Percentiles rank a stretch among this genome's conserved stretches.
phyloP scores from a whole-genome alignment of 2,888 invertebrate species.

The Hermaeophaga mercurialis region DNA sequence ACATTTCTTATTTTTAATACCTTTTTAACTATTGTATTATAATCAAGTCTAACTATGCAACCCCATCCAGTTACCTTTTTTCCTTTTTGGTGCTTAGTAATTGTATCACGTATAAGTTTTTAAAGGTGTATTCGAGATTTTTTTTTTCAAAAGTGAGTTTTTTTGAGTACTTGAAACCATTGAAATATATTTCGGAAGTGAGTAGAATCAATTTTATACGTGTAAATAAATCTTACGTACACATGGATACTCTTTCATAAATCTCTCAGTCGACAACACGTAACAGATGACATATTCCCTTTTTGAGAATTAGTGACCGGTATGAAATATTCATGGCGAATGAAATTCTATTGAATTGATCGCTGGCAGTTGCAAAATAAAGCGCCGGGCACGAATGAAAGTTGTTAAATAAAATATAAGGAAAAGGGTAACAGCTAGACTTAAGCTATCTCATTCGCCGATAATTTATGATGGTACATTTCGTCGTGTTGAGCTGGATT shows the following conservation, averaged over 20 bases:
- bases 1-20: too few species aligned
- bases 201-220: too few species aligned
- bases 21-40: too few species aligned
- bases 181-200: too few species aligned
- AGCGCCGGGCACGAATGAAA: slow-evolving; percentile 38
- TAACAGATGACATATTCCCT: slow-evolving; percentile 26
- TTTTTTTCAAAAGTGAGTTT: too few species aligned
- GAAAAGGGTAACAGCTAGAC: slow-evolving; percentile 38
- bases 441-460: slow-evolving; percentile 22
- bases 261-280: not conserved
- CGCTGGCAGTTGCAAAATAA: slow-evolving; percentile 32
- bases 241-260: not conserved
- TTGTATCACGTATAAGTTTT: too few species aligned
- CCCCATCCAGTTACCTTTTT: too few species aligned
- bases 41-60: too few species aligned
- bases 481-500: slow-evolving; percentile 6
- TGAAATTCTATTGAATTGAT: slow-evolving; percentile 11
- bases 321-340: slow-evolving; percentile 35
- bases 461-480: slow-evolving; percentile 37
- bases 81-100: too few species aligned
- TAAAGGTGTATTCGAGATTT: too few species aligned
- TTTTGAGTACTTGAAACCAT: too few species aligned
- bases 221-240: not conserved
- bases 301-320: slow-evolving; percentile 27
- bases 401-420: slow-evolving; percentile 41